These are phyloP conservation scores for Contarinia nasturtii DNA, from an alignment of 1,140 invertebrate genomes.

Conservation along the genomic window DNA sequence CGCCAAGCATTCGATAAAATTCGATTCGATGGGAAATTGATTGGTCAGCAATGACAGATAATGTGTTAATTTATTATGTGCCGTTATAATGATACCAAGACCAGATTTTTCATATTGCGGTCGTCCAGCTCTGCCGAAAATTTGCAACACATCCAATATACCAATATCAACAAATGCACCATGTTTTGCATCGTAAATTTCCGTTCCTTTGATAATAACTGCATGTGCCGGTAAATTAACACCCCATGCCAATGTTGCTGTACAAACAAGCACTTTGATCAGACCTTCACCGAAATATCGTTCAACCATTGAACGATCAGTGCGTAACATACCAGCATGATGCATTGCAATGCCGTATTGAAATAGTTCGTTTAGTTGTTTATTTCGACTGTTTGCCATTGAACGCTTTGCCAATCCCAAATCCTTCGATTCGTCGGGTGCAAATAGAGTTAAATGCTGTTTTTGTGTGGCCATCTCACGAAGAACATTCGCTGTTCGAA, in stretches of 20 bases:
- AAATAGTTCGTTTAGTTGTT: conserved; percentile 64
- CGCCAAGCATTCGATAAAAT: conserved; percentile 76
- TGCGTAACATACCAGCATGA: conserved; percentile 62
- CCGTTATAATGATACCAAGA: conserved; percentile 90
- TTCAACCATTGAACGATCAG: conserved; percentile 54
- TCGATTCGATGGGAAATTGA: conserved; percentile 96
- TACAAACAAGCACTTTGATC: conserved; percentile 89
- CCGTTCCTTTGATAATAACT: conserved; percentile 95
- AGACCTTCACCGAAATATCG: conserved; percentile 74
- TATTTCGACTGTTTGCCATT: conserved; percentile 52
- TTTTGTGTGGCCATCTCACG: conserved; percentile 58
- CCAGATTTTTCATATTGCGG: conserved; percentile 86
- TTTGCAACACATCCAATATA: conserved; percentile 96
- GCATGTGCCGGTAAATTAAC: conserved; percentile 97
- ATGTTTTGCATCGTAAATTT: conserved; percentile 92
- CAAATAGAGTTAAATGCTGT: conserved; percentile 45
- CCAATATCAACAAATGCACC: conserved; percentile 89
- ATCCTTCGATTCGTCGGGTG: conserved; percentile 38
- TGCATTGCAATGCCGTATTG: conserved; percentile 81
- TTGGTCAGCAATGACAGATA: conserved; percentile 89
- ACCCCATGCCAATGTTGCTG: conserved; percentile 97
- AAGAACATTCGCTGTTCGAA: conserved; percentile 61
- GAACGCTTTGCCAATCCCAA: conserved; percentile 39
- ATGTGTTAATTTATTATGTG: conserved; percentile 79
- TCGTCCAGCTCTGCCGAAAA: conserved; percentile 93